phyloP scores from a whole-genome alignment of 92 coral and sea anemone genomes.

The Epizoanthus illoricatus region DNA sequence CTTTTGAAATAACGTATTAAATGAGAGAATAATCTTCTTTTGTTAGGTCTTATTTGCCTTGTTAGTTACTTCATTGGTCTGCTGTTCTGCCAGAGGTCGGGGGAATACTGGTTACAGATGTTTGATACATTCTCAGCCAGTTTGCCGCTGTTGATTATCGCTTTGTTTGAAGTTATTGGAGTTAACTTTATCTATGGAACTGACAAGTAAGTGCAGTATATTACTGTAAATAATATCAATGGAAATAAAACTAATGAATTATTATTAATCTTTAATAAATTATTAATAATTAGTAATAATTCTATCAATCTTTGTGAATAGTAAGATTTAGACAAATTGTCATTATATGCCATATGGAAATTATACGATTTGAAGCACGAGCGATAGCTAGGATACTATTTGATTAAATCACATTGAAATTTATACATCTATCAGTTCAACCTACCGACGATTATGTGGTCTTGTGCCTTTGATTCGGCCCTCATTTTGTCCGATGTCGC shows the following conservation, averaged over 20 bases:
- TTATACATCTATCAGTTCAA: too few species aligned
- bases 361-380: too few species aligned
- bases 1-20: constrained; percentile 40
- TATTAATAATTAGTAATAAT: not conserved
- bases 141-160: constrained; percentile 71
- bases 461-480: too few species aligned
- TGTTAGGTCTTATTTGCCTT: constrained; percentile 63
- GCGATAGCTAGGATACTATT: too few species aligned
- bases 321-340: too few species aligned
- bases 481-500: too few species aligned
- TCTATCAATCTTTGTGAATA: not conserved
- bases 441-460: too few species aligned
- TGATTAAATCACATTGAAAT: too few species aligned
- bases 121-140: constrained; percentile 80
- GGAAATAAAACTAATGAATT: too few species aligned
- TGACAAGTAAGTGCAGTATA: constrained; percentile 48
- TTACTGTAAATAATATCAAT: not conserved
- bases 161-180: constrained; percentile 76
- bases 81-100: constrained; percentile 82
- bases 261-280: too few species aligned
- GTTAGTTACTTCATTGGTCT: constrained; percentile 67
- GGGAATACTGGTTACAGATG: constrained; percentile 95
- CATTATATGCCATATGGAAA: too few species aligned
- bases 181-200: constrained; percentile 82
- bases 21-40: not conserved